phyloP scores from a whole-genome alignment of 2,113 vertebrate genomes.

The Smithornis capensis region DNA sequence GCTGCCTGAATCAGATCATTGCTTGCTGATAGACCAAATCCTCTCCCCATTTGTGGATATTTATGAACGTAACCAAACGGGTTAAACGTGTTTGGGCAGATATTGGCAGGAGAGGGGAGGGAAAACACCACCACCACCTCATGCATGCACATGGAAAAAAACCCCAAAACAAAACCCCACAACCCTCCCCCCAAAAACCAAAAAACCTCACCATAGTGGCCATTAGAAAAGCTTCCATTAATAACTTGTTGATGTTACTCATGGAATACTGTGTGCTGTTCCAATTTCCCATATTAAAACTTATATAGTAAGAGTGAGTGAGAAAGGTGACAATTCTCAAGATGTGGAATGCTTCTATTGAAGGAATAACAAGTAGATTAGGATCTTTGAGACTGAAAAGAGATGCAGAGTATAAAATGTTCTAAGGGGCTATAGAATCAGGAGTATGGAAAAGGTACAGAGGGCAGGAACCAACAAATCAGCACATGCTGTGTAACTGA shows the following conservation, averaged over 20 bases:
- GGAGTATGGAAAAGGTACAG: background rate
- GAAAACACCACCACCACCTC: background rate
- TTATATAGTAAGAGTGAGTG: background rate
- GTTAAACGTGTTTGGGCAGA: constrained; percentile 30
- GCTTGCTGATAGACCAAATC: background rate
- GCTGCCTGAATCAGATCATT: background rate
- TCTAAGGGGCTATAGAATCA: background rate
- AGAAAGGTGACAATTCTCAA: background rate
- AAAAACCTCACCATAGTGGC: background rate
- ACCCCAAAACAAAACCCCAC: background rate
- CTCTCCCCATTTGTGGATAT: background rate
- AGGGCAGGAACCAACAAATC: background rate
- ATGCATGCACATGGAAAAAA: background rate
- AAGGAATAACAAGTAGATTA: background rate
- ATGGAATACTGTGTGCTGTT: background rate
- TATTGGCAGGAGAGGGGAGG: background rate
- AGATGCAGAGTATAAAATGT: background rate
- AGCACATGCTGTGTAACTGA: accelerated
- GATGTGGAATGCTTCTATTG: background rate
- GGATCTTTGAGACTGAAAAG: background rate
- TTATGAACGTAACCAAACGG: background rate
- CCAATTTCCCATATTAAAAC: background rate
- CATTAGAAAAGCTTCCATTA: background rate
- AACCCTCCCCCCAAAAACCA: background rate
- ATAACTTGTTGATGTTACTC: background rate